Evolutionary conservation across 2,888 invertebrate species (phyloP), one percentile per base, ranked within the genome.

Genomic region (Tachina fera): DNA sequence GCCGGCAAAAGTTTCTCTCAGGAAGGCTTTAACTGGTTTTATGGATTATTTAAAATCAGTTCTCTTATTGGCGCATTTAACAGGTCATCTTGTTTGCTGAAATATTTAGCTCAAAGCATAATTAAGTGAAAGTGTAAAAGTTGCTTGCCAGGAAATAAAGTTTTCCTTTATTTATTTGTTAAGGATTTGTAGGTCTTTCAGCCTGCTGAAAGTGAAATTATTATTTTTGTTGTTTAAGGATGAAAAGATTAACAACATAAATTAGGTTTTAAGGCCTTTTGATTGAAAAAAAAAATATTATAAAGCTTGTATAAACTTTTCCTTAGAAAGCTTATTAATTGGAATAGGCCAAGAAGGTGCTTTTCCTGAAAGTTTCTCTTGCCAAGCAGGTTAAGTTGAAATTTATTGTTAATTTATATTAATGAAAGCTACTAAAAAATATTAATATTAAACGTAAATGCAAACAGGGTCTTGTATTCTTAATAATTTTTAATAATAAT

Each of bases 51-150:
- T 13, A 10, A 61, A 68, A 75, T 43, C 22, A 61, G 61, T 43
- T 16, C 39, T 45, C 13, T 10, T 13, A 45, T 13, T 16, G 4
- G 4, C 6, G 6, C 2, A 10, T 47, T 79, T 51, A 51, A 53
- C 11, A 19, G 63, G 39, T 9, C 49, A 51, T 31, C 47, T 56
- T 41, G 9, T 47, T 47, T 49, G 19, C 31, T 8, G 31, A 31
- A 2, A 41, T 65, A 65, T 60, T 49, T 58, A 11, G 67, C 47
- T 74, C 43, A 74, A 81, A 51, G 67, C 19, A n/a, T 68, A 51
- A 70, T 47, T 53, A 81, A 81, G 75, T 75, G 81, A 81, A 75
- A 75, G 81, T 53, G 19, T 9, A 60, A 74, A 77, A 74, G 14
- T 45, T 9, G 9, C 10, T 11, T 49, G 8, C 3, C 45, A 16